Evolutionary conservation across 2,113 vertebrate genomes (phyloP), one percentile per base, ranked within the genome.

Genomic region (Laticauda colubrina): DNA sequence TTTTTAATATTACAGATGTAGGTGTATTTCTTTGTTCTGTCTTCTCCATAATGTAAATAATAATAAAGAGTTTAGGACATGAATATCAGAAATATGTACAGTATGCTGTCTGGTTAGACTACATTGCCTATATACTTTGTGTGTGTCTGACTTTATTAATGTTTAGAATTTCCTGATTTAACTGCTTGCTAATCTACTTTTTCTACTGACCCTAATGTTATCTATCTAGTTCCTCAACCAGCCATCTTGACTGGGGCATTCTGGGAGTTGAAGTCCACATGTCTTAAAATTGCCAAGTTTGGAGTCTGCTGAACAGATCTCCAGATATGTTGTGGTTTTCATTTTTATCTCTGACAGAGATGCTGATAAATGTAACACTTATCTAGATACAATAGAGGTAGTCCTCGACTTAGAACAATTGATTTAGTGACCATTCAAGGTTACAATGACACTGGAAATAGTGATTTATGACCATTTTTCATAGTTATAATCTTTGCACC

Each of bases 11-110:
- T 96, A 94, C 87, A 96, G 96, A 94, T 96, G 95, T 97, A 95
- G 96, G 96, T 97, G 96, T 97, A 97, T 97, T 97, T 97, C 95
- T 97, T 98, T 97, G 97, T 97, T 97, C 96, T 98, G 96, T 98
- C 97, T 98, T 98, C 96, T 97, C 96, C 97, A 98, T 97, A 98
- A 97, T 96, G 94, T 97, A 39, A 39, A 39, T 39, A 39, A 39
- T 39, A 97, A 85, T 97, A 97, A 98, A 97, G 96, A 96, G 15
- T 97, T 97, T 97, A 97, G 96, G 96, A 98, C 97, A 97, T 94
- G 96, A 97, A 96, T 96, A 97, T 96, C 97, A 98, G 97, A 97
- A 97, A 97, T 97, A 97, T 96, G 96, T 97, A 96, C 97, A 97
- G 91, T 96, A 96, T 98, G 97, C 96, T 98, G 96, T 97, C 95